Conservation (phyloP, 2,888 invertebrate species). For the Hoplodrina blanda region DNA sequence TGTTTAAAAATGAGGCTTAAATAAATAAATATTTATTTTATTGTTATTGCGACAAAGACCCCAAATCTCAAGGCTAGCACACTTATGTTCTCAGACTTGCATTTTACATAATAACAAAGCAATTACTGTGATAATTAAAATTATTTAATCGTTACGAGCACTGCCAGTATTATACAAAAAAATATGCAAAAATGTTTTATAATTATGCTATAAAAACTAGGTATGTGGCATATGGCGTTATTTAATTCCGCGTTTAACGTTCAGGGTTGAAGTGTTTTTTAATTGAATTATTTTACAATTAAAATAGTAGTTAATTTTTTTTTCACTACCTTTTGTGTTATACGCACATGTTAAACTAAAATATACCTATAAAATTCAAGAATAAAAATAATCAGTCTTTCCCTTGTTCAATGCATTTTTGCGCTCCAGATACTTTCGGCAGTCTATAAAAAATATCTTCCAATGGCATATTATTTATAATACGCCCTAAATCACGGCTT, state of each 20-base stretch:
- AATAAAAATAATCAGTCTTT: too few relatives aligned
- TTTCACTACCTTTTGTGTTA: too few relatives aligned
- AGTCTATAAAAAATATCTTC: too few relatives aligned
- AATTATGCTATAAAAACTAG: neutral
- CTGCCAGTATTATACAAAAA: neutral
- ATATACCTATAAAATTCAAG: too few relatives aligned
- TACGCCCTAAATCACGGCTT: too few relatives aligned
- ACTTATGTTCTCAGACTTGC: constrained; percentile 25
- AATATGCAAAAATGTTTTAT: constrained; percentile 14
- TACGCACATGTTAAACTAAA: too few relatives aligned
- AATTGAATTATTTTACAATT: neutral
- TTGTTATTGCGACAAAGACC: constrained; percentile 24
- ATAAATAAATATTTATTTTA: constrained; percentile 2
- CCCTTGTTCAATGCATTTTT: too few relatives aligned
- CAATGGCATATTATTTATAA: too few relatives aligned
- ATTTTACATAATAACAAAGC: constrained; percentile 43
- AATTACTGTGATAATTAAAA: constrained; percentile 35
- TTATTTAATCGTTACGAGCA: constrained; percentile 30
- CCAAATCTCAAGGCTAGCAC: constrained; percentile 42
- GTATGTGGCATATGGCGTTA: constrained; percentile 19
- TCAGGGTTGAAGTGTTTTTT: neutral
- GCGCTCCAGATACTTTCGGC: too few relatives aligned
- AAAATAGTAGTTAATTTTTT: too few relatives aligned
- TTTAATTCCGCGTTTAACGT: constrained; percentile 8
- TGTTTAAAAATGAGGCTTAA: too few relatives aligned